Evolutionary conservation across 92 coral and sea anemone species (phyloP), one percentile per base, ranked within the genome.

Genomic region (Zoanthus sociatus): DNA sequence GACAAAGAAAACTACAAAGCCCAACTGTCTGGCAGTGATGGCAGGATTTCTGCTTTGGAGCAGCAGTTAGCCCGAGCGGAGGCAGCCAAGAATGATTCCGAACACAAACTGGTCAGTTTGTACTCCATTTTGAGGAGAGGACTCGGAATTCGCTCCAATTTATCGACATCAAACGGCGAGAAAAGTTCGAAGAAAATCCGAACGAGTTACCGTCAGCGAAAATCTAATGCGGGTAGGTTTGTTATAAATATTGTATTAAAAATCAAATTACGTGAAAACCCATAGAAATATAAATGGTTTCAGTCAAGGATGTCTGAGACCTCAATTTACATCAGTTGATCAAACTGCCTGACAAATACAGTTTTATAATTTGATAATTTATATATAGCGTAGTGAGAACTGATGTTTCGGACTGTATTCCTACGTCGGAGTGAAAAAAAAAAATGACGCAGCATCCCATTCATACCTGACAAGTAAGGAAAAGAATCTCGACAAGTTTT

Each of bases 1-100:
- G 98, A 94, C 76, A 79, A 94, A 51, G 98, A 94, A 73, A 94
- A 94, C 83, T 94, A 94, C 88, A 94, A 89, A 79, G 98, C 96
- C 18, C 98, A 94, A 70, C 81, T 94, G 31, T 94, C 98, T 84
- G 98, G 98, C 16, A 94, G 90, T 81, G 98, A 94, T 42, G 95
- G 98, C 10, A 87, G 98, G 13, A 93, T 94, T 12, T 84, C 83
- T 30, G 98, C 98, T 9, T 73, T 94, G 69, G 98, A 94, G 83
- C 81, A 88, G 75, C 98, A 94, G 44, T 83, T 94, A 1, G 93
- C 88, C 9, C 91, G 98, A 81, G 68, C 91, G 56, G 98, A 94
- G 45, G 98, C 92, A 20, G 53, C 69, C 6, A 94, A 94, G 73
- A 92, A 79, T 32, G 98, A 94, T 70, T 68, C 89, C 1, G 98